These are phyloP conservation scores for Lepidocolaptes lacrymiger DNA, from an alignment of 2,797 vertebrate genomes.

Conservation along the genomic window DNA sequence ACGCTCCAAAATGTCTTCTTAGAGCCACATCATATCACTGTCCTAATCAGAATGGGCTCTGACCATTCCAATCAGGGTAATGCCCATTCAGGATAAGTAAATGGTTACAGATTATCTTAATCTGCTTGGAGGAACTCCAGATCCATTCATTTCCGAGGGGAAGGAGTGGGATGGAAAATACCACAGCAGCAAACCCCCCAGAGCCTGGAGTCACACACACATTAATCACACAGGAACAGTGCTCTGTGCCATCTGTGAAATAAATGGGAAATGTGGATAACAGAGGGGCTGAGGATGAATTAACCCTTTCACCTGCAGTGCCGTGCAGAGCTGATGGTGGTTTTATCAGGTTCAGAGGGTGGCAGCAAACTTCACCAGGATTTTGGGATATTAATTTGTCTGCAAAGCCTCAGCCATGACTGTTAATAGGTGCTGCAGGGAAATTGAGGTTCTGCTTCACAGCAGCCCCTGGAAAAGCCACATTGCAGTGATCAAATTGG, in stretches of 20 bases:
- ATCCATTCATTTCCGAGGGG: not conserved
- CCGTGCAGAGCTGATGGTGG: not conserved
- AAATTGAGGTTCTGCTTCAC: not conserved
- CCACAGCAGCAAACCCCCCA: not conserved
- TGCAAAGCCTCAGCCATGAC: not conserved
- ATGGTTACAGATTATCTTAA: not conserved
- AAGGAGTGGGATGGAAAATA: not conserved
- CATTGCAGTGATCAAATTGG: not conserved
- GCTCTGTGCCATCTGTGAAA: not conserved
- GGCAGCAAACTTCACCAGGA: not conserved
- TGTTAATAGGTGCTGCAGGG: not conserved
- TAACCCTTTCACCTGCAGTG: not conserved
- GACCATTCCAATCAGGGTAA: not conserved
- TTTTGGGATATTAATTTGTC: not conserved
- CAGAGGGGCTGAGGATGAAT: not conserved
- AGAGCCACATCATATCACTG: not conserved
- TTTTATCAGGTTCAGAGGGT: not conserved
- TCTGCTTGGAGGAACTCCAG: not conserved
- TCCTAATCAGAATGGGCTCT: not conserved
- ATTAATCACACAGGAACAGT: not conserved
- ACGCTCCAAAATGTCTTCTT: not conserved
- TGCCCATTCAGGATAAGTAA: not conserved
- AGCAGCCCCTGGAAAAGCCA: not conserved
- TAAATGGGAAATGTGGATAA: not conserved
- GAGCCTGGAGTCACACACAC: not conserved